Evolutionary conservation across 2,113 vertebrate genomes (phyloP).

Genomic region (Uropsilus gracilis): DNA sequence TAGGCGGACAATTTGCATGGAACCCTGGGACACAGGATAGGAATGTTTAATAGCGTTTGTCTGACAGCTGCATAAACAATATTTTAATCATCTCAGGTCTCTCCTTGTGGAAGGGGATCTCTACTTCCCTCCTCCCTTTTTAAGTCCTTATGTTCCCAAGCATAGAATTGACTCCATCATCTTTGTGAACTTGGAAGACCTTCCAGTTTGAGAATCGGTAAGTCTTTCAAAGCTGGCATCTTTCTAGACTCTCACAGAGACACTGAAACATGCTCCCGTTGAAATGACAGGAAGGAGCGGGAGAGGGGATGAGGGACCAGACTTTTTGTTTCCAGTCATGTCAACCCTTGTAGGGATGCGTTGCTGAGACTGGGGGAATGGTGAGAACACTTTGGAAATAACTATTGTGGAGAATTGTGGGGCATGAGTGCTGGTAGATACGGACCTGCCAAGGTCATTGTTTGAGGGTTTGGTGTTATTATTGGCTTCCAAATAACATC

Average conservation of each 20-base stretch:
- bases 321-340: background rate
- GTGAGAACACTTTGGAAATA: rapidly evolving
- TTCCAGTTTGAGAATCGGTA: background rate
- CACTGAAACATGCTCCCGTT: background rate
- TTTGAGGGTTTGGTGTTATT: background rate
- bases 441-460: background rate
- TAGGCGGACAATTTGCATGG: slow-evolving; percentile 51
- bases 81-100: slow-evolving; percentile 19
- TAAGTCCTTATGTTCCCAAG: background rate
- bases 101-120: background rate
- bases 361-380: background rate
- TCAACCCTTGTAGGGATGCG: background rate
- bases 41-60: slow-evolving; percentile 53
- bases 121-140: background rate
- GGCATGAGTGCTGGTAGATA: background rate
- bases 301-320: background rate
- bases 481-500: background rate
- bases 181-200: background rate
- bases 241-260: background rate
- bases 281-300: background rate
- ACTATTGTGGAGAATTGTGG: no score
- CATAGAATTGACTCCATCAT: background rate
- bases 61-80: slow-evolving; percentile 67
- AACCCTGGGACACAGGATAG: background rate
- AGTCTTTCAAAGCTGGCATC: background rate